Conservation (phyloP, 2,888 invertebrate species). For the Tinea semifulvella region DNA sequence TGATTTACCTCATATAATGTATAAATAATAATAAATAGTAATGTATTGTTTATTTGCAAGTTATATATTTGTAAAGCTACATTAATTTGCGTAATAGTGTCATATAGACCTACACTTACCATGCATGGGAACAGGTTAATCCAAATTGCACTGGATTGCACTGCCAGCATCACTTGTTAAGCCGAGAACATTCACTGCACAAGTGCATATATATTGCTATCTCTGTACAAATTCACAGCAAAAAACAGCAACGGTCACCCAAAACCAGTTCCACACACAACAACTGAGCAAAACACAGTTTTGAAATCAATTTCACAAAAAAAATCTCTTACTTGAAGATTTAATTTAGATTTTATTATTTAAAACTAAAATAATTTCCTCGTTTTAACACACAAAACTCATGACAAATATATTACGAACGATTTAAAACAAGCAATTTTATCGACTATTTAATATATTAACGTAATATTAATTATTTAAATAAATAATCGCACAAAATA, state of each 20-base stretch:
- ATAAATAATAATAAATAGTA: too few species aligned
- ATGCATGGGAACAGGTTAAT: constrained; percentile 30
- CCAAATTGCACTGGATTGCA: constrained; percentile 33
- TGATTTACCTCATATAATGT: too few species aligned
- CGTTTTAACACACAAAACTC: constrained; percentile 3
- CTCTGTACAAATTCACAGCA: constrained; percentile 43
- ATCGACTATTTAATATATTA: constrained; percentile 2
- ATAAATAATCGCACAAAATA: neutral
- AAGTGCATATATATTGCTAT: constrained; percentile 35
- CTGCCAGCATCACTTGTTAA: constrained; percentile 27
- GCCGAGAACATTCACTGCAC: constrained; percentile 32
- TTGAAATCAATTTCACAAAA: neutral
- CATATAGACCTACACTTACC: constrained; percentile 33
- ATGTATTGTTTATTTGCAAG: too few species aligned
- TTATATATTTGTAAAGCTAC: too few species aligned
- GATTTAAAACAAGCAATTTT: too few species aligned
- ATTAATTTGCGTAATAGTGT: too few species aligned
- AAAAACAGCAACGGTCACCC: constrained; percentile 50
- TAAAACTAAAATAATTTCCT: too few species aligned
- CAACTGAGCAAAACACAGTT: neutral
- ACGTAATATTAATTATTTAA: neutral
- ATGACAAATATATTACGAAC: neutral
- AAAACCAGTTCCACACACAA: constrained; percentile 47
- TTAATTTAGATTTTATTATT: too few species aligned
- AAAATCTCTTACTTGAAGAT: neutral